A percentile compares a stretch with the other conserved stretches of the same genome.
Conservation (phyloP, 1,140 invertebrate genomes). For the Doryteuthis pealeii region DNA sequence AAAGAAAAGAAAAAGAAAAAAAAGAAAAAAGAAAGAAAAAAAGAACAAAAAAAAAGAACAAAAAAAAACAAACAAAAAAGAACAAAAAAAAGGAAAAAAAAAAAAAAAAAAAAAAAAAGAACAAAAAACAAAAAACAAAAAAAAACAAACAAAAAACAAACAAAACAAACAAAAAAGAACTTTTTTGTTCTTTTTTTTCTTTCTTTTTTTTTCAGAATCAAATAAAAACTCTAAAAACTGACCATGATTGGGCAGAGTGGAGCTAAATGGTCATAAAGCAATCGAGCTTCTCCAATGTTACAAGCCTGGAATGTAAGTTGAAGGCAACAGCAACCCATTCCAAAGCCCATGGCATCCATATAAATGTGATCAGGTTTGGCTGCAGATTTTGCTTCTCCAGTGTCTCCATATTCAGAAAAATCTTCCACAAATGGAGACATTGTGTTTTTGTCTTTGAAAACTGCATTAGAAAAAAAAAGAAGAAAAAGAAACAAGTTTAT, state of each 20-base stretch:
- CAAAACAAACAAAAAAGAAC: no score
- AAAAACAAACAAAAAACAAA: no score
- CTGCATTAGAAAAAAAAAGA: slow-evolving; percentile 63
- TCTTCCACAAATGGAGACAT: slow-evolving; percentile 74
- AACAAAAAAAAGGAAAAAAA: no score
- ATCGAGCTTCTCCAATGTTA: slow-evolving; percentile 92
- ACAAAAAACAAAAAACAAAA: no score
- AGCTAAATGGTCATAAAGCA: slow-evolving; percentile 95
- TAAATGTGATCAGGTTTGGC: slow-evolving; percentile 57
- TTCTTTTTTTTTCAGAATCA: no score
- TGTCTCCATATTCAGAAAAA: slow-evolving; percentile 67
- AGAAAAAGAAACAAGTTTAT: neutral
- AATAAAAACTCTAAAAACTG: no score
- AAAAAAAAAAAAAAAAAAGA: no score
- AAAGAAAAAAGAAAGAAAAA: no score
- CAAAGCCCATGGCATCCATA: slow-evolving; percentile 99
- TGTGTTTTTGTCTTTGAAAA: slow-evolving; percentile 87
- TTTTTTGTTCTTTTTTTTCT: no score
- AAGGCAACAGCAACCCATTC: slow-evolving; percentile 99
- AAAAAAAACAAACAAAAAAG: no score
- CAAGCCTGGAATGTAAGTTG: slow-evolving; percentile 87
- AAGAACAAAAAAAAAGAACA: no score
- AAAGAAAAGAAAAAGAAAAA: no score
- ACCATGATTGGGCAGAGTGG: slow-evolving; percentile 97
- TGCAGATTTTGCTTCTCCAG: slow-evolving; percentile 42